Conservation (phyloP, 2,888 invertebrate species). For the Macrophya alboannulata region DNA sequence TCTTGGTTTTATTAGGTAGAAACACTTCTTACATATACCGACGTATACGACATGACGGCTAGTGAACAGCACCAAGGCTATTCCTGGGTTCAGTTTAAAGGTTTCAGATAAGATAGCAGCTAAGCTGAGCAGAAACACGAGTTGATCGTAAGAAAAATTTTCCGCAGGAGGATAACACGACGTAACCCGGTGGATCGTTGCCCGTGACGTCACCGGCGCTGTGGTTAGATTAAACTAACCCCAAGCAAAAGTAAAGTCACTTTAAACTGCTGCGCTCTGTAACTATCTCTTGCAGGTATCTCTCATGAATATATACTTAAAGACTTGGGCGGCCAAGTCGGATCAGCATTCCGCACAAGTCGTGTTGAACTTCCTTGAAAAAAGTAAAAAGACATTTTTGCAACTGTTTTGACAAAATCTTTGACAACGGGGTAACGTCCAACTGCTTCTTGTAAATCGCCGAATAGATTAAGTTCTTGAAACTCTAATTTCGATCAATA, state of each 20-base stretch:
- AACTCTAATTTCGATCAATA: not conserved
- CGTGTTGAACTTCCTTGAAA: slow-evolving; percentile 7
- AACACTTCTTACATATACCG: not conserved
- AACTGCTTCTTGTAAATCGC: not conserved
- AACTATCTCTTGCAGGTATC: slow-evolving; percentile 32
- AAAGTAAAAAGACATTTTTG: slow-evolving; percentile 9
- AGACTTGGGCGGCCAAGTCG: slow-evolving; percentile 30
- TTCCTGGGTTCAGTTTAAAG: slow-evolving; percentile 15
- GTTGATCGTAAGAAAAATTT: slow-evolving; percentile 6
- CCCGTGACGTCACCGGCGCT: not conserved
- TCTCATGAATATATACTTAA: slow-evolving; percentile 44
- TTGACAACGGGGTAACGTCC: not conserved
- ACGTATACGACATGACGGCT: not conserved
- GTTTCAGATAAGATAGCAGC: slow-evolving; percentile 46
- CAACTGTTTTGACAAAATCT: slow-evolving; percentile 41
- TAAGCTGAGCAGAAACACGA: not conserved
- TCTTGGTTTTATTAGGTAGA: not conserved
- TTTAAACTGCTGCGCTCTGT: slow-evolving; percentile 27
- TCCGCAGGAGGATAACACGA: slow-evolving; percentile 13
- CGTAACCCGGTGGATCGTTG: not conserved
- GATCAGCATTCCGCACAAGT: slow-evolving; percentile 25
- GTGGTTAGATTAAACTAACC: slow-evolving; percentile 44
- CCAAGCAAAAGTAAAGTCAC: slow-evolving; percentile 41
- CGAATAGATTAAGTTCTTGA: not conserved
- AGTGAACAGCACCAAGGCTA: slow-evolving; percentile 16